Evolutionary conservation across 2,888 invertebrate species (phyloP).

Genomic region (Lamellibrachia satsuma): DNA sequence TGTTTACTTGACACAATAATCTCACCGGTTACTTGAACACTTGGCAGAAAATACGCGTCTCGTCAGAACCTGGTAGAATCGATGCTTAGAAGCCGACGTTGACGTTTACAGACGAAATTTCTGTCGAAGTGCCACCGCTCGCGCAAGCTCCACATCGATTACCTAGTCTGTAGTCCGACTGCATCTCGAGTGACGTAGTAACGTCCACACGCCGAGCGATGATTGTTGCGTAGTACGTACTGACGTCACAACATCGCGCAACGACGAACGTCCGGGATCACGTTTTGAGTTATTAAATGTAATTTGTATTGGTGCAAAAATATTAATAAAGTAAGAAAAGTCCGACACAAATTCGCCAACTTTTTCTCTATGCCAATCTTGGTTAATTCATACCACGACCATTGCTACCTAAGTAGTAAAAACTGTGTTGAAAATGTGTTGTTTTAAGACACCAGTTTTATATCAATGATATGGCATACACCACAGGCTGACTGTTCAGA

Average conservation of each 20-base stretch:
- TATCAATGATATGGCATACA: no score
- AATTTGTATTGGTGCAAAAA: no score
- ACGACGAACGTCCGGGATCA: background rate
- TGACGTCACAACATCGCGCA: conserved; percentile 5
- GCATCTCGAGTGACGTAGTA: background rate
- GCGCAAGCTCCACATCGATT: conserved; percentile 3
- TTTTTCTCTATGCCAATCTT: no score
- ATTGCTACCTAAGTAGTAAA: no score
- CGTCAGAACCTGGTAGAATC: background rate
- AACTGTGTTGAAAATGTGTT: no score
- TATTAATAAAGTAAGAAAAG: no score
- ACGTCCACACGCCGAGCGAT: background rate
- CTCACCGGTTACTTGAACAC: background rate
- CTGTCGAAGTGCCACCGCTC: conserved; percentile 3
- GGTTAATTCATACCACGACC: no score
- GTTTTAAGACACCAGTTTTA: no score
- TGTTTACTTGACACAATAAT: background rate
- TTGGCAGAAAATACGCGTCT: background rate
- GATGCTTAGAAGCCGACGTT: background rate
- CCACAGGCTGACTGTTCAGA: no score
- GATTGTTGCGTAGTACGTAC: background rate
- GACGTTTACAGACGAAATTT: background rate
- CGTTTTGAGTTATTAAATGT: background rate
- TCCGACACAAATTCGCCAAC: no score
- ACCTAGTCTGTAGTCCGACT: conserved; percentile 8